Conservation (phyloP, 2,113 vertebrate genomes). For the Pao palembangensis region DNA sequence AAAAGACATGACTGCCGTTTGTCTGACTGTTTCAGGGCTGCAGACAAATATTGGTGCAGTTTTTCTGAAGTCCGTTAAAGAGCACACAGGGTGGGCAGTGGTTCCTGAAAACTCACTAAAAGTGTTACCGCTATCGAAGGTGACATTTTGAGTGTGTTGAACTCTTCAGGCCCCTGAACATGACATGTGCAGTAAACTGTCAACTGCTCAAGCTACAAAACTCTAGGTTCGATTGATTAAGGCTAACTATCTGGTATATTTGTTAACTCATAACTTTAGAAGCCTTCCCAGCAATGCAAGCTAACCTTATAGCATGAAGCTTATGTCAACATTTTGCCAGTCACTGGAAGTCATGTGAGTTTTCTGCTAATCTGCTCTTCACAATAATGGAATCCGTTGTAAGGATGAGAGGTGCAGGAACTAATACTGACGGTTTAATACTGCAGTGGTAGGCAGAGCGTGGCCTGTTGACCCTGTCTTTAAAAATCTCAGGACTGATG, state of each 20-base stretch:
- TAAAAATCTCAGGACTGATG: conserved; percentile 5
- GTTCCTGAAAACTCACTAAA: conserved; percentile 12
- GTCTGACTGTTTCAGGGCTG: conserved; percentile 14
- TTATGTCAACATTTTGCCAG: background rate
- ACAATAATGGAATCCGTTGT: background rate
- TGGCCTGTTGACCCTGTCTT: conserved; percentile 21
- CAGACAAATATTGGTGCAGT: conserved; percentile 8
- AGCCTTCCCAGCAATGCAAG: background rate
- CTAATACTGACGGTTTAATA: conserved; percentile 41
- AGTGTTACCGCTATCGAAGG: too few relatives aligned
- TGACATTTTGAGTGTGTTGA: too few relatives aligned
- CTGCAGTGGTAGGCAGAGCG: conserved; percentile 14
- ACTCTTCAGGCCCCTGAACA: too few relatives aligned
- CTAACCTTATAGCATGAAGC: background rate
- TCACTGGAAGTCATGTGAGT: background rate
- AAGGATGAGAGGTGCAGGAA: conserved; percentile 6
- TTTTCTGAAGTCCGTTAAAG: conserved; percentile 10
- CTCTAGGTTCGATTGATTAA: background rate
- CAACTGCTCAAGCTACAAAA: background rate
- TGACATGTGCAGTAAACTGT: too few relatives aligned
- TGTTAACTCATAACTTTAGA: background rate
- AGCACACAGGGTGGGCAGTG: conserved; percentile 13
- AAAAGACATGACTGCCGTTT: background rate
- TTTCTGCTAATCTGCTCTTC: background rate
- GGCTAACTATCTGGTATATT: background rate